These are phyloP conservation scores for Sebastes nivosus DNA, from an alignment of 2,797 vertebrate species.

Conservation along the genomic window DNA sequence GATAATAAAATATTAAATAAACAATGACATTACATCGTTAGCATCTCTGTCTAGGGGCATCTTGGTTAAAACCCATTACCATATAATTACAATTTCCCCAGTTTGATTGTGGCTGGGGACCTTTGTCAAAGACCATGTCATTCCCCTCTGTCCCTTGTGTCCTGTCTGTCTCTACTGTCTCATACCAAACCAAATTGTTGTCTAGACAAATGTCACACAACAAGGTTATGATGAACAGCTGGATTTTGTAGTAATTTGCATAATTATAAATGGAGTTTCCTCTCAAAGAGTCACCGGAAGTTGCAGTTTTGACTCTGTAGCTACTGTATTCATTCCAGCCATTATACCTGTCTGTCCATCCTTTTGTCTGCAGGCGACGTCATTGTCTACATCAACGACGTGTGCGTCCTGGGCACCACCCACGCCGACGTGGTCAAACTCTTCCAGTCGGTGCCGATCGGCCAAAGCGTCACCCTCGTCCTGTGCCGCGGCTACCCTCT, in stretches of 20 bases:
- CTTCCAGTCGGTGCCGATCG: constrained; percentile 97
- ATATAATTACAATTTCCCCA: background rate
- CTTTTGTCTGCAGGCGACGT: constrained; percentile 88
- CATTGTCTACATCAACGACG: constrained; percentile 98
- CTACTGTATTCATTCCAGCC: background rate
- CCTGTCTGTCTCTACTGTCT: background rate
- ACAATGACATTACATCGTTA: background rate
- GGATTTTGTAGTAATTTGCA: background rate
- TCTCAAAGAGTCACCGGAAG: background rate
- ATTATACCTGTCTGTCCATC: background rate
- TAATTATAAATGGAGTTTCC: background rate
- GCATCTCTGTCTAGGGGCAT: background rate
- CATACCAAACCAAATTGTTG: background rate
- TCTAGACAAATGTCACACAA: background rate
- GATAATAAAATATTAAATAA: background rate
- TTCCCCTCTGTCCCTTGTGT: background rate
- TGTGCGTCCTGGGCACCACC: constrained; percentile 96
- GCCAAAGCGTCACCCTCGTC: constrained; percentile 95
- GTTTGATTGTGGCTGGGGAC: background rate
- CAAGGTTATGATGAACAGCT: background rate
- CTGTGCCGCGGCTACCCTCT: constrained; percentile 96
- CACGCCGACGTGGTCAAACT: constrained; percentile 98
- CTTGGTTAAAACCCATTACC: background rate
- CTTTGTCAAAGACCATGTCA: background rate
- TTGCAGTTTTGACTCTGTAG: background rate